These are phyloP conservation scores for Cathartes aura DNA, from an alignment of 2,113 vertebrate genomes.

Conservation along the genomic window DNA sequence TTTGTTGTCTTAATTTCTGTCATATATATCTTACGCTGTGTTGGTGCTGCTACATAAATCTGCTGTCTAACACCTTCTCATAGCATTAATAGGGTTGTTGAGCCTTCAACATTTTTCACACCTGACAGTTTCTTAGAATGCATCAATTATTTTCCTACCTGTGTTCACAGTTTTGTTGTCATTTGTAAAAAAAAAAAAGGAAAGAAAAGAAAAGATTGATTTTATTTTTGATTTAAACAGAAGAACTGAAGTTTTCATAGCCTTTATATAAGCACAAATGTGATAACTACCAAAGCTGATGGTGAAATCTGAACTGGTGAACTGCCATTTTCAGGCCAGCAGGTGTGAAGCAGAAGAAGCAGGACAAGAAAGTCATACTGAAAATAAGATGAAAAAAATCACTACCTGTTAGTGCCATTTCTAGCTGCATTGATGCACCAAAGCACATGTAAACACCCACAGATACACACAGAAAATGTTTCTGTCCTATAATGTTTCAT, in stretches of 20 bases:
- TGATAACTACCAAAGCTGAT: not conserved
- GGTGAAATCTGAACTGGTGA: not conserved
- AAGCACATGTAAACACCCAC: not conserved
- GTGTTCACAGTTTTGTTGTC: not conserved
- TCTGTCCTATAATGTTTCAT: not conserved
- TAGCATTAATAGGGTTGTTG: not conserved
- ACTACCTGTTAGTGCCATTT: not conserved
- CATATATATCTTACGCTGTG: not conserved
- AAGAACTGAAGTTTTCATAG: not conserved
- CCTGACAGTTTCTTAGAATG: not conserved
- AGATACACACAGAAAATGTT: not conserved
- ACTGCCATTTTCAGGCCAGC: not conserved
- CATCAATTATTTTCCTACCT: slow-evolving; percentile 24
- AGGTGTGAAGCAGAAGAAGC: not conserved
- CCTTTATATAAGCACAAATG: not conserved
- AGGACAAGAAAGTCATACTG: not conserved
- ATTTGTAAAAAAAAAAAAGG: not conserved
- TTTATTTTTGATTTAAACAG: not conserved
- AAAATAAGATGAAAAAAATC: not conserved
- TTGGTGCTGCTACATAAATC: not conserved
- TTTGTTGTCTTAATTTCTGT: not conserved
- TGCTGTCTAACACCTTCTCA: slow-evolving; percentile 2
- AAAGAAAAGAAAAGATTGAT: not conserved
- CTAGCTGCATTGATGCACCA: not conserved
- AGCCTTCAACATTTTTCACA: slow-evolving; percentile 10